A percentile compares a stretch with the other conserved stretches of the same genome.
phyloP scores from a whole-genome alignment of 2,797 vertebrate genomes.

The Falco cherrug region DNA sequence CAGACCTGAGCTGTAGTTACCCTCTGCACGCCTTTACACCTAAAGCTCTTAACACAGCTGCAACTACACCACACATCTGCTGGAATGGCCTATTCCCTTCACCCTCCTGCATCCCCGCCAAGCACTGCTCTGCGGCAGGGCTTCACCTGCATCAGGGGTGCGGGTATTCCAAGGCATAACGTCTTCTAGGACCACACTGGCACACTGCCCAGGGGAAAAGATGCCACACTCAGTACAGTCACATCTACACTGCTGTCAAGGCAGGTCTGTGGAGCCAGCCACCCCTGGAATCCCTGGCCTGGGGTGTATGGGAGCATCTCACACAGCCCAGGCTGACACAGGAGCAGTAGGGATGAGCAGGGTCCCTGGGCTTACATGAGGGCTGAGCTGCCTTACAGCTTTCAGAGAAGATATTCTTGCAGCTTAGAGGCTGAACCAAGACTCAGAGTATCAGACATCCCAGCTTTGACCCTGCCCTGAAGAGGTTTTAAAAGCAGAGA shows the following conservation, averaged over 20 bases:
- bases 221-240: fast-evolving
- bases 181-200: background rate
- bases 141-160: background rate
- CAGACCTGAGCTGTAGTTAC: background rate
- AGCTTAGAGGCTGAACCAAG: background rate
- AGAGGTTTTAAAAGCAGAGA: background rate
- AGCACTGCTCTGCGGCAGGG: too few species aligned
- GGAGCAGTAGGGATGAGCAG: too few species aligned
- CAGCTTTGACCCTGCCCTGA: background rate
- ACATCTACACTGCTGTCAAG: fast-evolving
- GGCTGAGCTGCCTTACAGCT: background rate
- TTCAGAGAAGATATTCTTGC: background rate
- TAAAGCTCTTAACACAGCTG: background rate
- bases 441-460: background rate
- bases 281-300: too few species aligned
- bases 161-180: too few species aligned
- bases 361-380: too few species aligned
- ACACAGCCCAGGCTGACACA: background rate
- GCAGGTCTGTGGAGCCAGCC: fast-evolving
- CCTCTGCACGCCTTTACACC: background rate
- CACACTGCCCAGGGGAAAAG: fast-evolving
- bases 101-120: background rate
- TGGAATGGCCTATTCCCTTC: fast-evolving
- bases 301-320: fast-evolving
- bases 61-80: fast-evolving